Evolutionary conservation across 2,797 vertebrate genomes (phyloP).

Genomic region (Coracias cyanogaster): DNA sequence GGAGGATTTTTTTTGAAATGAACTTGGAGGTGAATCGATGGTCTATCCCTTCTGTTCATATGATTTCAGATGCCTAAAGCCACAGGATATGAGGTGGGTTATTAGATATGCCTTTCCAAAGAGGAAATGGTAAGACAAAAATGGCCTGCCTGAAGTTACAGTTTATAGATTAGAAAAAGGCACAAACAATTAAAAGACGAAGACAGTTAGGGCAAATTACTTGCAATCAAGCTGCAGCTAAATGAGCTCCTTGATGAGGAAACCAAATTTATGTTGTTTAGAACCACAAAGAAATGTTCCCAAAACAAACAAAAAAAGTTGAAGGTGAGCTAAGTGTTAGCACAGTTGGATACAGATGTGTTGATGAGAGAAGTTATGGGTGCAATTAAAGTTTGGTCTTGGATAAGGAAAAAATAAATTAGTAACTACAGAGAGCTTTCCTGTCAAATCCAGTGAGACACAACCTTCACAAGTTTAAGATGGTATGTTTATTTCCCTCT

Average conservation of each 20-base stretch:
- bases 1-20: conserved; percentile 43
- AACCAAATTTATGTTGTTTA: conserved; percentile 81
- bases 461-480: background rate
- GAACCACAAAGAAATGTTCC: conserved; percentile 70
- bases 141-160: conserved; percentile 81
- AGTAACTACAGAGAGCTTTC: background rate
- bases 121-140: conserved; percentile 75
- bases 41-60: conserved; percentile 69
- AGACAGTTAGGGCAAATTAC: conserved; percentile 83
- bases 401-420: background rate
- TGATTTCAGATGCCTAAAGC: conserved; percentile 66
- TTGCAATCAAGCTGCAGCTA: conserved; percentile 82
- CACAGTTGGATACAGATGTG: conserved; percentile 50
- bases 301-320: conserved; percentile 57
- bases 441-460: background rate
- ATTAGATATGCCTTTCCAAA: conserved; percentile 76
- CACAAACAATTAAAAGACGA: conserved; percentile 79
- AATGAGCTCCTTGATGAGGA: conserved; percentile 82
- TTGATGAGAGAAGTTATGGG: conserved; percentile 57
- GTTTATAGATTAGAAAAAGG: conserved; percentile 80
- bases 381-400: conserved; percentile 30
- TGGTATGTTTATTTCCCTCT: background rate
- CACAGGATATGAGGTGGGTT: conserved; percentile 68
- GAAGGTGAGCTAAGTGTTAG: conserved; percentile 77
- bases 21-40: conserved; percentile 57